Evolutionary conservation across 2,113 vertebrate genomes (phyloP).

Genomic region (Litocranius walleri): DNA sequence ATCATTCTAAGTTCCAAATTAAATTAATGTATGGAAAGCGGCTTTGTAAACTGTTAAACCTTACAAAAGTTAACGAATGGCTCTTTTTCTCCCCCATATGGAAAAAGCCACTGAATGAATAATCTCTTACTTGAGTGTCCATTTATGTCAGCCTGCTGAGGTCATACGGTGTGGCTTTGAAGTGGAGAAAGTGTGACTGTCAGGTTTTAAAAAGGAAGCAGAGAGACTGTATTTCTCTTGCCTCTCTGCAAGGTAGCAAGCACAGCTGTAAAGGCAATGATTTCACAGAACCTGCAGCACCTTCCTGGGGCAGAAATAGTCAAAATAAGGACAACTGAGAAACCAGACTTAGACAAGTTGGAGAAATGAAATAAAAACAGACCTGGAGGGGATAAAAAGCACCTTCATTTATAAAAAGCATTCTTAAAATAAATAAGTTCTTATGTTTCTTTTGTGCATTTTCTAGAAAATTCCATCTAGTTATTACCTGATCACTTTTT

Average conservation of each 20-base stretch:
- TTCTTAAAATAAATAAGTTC: conserved; percentile 20
- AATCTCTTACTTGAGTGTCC: conserved; percentile 57
- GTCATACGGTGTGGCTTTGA: conserved; percentile 67
- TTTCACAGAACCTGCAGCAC: conserved; percentile 33
- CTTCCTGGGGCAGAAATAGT: conserved; percentile 13
- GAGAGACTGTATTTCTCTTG: conserved; percentile 46
- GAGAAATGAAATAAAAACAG: conserved; percentile 64
- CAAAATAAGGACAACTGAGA: neutral
- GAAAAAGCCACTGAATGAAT: conserved; percentile 64
- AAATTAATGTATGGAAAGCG: conserved; percentile 68
- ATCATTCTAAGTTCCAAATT: conserved; percentile 64
- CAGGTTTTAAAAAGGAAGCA: conserved; percentile 64
- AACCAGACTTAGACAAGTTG: conserved; percentile 10
- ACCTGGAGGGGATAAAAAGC: neutral
- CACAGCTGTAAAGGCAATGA: conserved; percentile 52
- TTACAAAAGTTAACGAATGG: conserved; percentile 45
- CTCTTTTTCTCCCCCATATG: conserved; percentile 38
- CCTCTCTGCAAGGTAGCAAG: neutral
- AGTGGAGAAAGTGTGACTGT: conserved; percentile 73
- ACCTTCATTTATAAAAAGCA: conserved; percentile 19
- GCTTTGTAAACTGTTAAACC: conserved; percentile 65
- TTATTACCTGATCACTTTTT: conserved; percentile 13
- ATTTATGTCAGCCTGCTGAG: conserved; percentile 68
- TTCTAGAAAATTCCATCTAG: conserved; percentile 27
- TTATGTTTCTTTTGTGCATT: conserved; percentile 26